Conservation (phyloP, 53 echinoderm and acorn worm species). For the Luidia sarsii region DNA sequence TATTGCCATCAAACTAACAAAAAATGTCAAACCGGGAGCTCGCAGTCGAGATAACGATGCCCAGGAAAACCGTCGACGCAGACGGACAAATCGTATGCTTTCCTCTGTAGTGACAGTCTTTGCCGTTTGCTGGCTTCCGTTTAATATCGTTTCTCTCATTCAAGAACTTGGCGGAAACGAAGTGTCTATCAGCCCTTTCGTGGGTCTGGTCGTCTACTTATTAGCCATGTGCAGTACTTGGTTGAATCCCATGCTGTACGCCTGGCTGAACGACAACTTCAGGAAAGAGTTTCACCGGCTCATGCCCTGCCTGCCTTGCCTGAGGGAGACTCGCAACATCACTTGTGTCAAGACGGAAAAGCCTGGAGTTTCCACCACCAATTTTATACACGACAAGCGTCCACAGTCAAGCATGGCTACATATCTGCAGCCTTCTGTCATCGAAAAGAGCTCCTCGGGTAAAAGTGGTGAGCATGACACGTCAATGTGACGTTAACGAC, state of each 20-base stretch:
- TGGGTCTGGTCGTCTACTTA: constrained; percentile 51
- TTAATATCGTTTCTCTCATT: constrained; percentile 63
- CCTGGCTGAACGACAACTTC: constrained; percentile 96
- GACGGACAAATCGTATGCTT: constrained; percentile 85
- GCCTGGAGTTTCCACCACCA: constrained; percentile 71
- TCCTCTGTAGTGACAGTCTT: constrained; percentile 86
- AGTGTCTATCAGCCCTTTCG: not conserved
- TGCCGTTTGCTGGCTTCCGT: constrained; percentile 80
- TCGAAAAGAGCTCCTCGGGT: constrained; percentile 42
- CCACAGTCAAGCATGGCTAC: constrained; percentile 70
- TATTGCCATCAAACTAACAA: constrained; percentile 79
- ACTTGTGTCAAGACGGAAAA: constrained; percentile 53
- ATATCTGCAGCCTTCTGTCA: constrained; percentile 74
- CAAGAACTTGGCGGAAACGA: constrained; percentile 38
- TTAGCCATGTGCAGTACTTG: constrained; percentile 72
- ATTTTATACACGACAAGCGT: constrained; percentile 60
- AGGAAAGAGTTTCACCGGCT: constrained; percentile 86
- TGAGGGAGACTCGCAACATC: constrained; percentile 69
- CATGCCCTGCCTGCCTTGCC: constrained; percentile 75
- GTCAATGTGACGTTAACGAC: constrained; percentile 34
- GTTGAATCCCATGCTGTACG: constrained; percentile 83
- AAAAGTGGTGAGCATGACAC: constrained; percentile 51
- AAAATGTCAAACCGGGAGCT: constrained; percentile 81
- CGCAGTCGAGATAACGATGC: constrained; percentile 72
- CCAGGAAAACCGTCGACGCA: constrained; percentile 75